phyloP scores from a whole-genome alignment of 2,113 vertebrate genomes.

The Delphinus delphis region DNA sequence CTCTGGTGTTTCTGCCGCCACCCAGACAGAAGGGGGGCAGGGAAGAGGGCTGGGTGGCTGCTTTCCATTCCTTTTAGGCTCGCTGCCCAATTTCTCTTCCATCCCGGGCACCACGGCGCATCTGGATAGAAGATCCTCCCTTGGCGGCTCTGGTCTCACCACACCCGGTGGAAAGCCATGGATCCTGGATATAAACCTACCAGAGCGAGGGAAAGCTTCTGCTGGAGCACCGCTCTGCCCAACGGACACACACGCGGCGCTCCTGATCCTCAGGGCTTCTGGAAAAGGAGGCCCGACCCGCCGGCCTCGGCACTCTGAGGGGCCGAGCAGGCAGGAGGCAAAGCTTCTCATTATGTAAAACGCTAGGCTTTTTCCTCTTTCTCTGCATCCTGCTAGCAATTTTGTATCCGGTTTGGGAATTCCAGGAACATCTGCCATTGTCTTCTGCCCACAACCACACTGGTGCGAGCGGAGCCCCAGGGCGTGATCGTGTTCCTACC shows the following conservation, averaged over 20 bases:
- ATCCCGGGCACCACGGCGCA: background rate
- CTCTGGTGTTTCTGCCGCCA: background rate
- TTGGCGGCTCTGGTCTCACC: background rate
- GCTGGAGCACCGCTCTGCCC: background rate
- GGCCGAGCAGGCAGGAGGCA: background rate
- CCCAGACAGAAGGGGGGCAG: background rate
- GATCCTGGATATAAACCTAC: constrained; percentile 28
- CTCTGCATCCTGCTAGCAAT: constrained; percentile 80
- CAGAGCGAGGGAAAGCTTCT: background rate
- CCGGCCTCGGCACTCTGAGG: accelerated
- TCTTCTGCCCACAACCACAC: constrained; percentile 80
- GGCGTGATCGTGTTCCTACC: constrained; percentile 84
- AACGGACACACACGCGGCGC: background rate
- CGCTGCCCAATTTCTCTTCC: constrained; percentile 34
- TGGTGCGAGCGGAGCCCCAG: constrained; percentile 73
- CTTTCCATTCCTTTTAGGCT: background rate
- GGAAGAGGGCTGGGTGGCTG: background rate
- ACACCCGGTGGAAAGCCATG: constrained; percentile 26
- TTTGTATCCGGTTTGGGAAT: constrained; percentile 85
- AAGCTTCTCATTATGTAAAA: constrained; percentile 53
- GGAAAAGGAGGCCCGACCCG: background rate
- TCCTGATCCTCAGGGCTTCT: background rate
- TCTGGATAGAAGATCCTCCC: background rate
- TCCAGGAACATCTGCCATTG: constrained; percentile 77
- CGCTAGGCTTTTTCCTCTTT: constrained; percentile 62